Evolutionary conservation across 2,888 invertebrate species (phyloP), one percentile per base, ranked within the genome.

Genomic region (Galeopsomyia nigrocyanea): DNA sequence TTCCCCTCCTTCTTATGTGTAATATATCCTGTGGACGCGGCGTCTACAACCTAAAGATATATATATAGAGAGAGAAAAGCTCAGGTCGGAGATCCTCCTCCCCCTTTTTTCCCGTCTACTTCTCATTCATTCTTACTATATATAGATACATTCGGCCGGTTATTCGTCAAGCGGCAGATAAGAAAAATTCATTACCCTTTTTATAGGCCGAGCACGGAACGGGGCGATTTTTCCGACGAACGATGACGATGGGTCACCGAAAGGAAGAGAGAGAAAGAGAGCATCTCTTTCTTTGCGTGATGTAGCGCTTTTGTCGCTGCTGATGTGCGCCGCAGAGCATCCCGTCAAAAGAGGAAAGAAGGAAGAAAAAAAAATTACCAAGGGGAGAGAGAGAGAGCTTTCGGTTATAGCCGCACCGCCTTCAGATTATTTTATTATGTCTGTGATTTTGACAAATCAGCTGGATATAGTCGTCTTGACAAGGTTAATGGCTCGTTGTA

Each of bases 131-230:
- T 63, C 57, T 57, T 57, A 10, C 10, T 10, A 39, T 39, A 13
- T 39, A 13, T 10, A 39, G 1, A 39, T 10, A 13, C 7, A 39
- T 39, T 68, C 58, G 58, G 63, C 51, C 39, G 64, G 71, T 71
- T 68, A 74, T 74, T 74, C 74, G 67, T 74, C 70, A 74, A 67
- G 19, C 26, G 3, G 22, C 50, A 68, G 68, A 71, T 74, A 74
- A 74, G 74, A 68, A 71, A 71, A 71, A 68, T 74, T 74, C 71
- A 74, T 74, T 74, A 71, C 74, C 71, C 64, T 71, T 68, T 74
- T 74, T 71, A 71, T 66, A 71, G 51, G 57, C 71, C 21, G 49
- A n/a, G 64, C 74, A 71, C 64, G 74, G 26, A 74, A 64, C 58
- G 67, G 67, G 55, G 14, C 60, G 60, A 74, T 74, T 71, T 74